Evolutionary conservation across 2,888 invertebrate genomes (phyloP).

Genomic region (Heteromurus nitidus): DNA sequence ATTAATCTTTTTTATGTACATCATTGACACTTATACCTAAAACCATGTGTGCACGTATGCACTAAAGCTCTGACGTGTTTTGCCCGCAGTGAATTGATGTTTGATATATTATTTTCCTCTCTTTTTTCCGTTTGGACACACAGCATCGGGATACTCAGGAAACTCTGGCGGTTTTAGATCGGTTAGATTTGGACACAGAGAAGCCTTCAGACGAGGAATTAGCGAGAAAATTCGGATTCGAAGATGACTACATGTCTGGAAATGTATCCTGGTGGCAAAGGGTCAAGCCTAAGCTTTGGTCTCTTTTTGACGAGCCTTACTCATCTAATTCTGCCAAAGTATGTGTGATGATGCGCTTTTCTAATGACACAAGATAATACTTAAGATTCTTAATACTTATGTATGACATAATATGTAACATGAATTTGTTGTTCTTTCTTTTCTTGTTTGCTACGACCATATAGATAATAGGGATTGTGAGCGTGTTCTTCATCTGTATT

Average conservation of each 20-base stretch:
- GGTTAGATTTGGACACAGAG: constrained; percentile 97
- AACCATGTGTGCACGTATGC: too few relatives aligned
- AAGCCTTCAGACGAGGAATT: constrained; percentile 98
- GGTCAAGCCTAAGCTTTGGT: constrained; percentile 81
- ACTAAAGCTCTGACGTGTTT: too few relatives aligned
- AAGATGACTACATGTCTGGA: constrained; percentile 93
- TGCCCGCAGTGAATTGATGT: too few relatives aligned
- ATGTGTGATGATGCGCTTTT: too few relatives aligned
- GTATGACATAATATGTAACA: too few relatives aligned
- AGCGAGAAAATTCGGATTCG: constrained; percentile 97
- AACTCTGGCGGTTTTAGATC: constrained; percentile 97
- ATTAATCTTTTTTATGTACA: too few relatives aligned
- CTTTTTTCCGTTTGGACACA: constrained; percentile 1
- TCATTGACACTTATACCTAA: too few relatives aligned
- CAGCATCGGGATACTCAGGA: constrained; percentile 99
- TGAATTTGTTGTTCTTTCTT: constrained; percentile 29
- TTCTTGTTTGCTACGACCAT: constrained; percentile 74
- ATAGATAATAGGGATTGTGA: constrained; percentile 97
- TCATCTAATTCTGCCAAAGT: constrained; percentile 98
- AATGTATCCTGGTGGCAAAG: constrained; percentile 97
- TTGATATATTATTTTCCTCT: too few relatives aligned
- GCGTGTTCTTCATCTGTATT: constrained; percentile 99
- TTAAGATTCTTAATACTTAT: too few relatives aligned
- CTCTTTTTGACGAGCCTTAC: constrained; percentile 99
- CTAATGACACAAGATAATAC: too few relatives aligned